A percentile compares a stretch with the other conserved stretches of the same genome.
Conservation (phyloP, 2,797 vertebrate species). For the Pelobates cultripes region DNA sequence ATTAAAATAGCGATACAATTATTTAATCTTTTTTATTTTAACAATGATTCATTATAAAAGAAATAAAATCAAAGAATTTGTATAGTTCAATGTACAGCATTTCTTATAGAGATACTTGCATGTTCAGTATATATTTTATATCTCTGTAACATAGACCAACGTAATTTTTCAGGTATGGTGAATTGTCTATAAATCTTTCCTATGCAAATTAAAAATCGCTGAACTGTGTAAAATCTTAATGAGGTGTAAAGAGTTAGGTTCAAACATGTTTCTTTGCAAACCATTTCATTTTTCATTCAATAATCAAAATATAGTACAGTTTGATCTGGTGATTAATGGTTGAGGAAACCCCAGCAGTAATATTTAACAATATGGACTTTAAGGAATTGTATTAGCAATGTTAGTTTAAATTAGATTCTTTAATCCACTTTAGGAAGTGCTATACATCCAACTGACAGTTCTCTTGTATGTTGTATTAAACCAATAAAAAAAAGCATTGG, state of each 20-base stretch:
- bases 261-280: conserved; percentile 20
- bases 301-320: conserved; percentile 18
- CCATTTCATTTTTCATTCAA: conserved; percentile 15
- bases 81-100: neutral
- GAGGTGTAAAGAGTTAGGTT: conserved; percentile 23
- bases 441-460: neutral
- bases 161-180: neutral
- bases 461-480: neutral
- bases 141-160: conserved; percentile 7
- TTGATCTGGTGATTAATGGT: conserved; percentile 29
- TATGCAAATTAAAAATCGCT: conserved; percentile 40
- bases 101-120: neutral
- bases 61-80: no score
- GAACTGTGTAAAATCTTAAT: conserved; percentile 24
- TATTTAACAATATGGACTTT: neutral
- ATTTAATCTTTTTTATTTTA: no score
- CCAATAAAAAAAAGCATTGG: neutral
- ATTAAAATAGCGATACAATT: no score
- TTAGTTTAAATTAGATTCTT: neutral
- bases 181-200: conserved; percentile 17
- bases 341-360: neutral
- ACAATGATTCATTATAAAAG: no score
- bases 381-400: neutral
- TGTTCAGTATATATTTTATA: conserved; percentile 1
- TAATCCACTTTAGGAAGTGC: neutral